phyloP scores from a whole-genome alignment of 2,113 vertebrate species.

The Speoplatyrhinus poulsoni region DNA sequence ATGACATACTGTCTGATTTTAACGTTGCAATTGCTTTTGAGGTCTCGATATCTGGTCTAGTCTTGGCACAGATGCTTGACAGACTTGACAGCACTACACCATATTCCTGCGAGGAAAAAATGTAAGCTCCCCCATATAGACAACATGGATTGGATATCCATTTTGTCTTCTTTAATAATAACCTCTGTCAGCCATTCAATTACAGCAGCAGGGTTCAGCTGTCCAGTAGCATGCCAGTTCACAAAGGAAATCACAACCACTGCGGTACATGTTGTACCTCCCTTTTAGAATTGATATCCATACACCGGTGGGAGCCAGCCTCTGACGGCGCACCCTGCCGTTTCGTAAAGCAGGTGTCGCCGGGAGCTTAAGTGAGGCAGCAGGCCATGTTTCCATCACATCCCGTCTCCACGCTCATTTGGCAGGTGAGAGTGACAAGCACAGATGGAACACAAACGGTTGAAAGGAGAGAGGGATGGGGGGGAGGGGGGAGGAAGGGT shows the following conservation, averaged over 20 bases:
- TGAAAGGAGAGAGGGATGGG: no score
- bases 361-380: conserved; percentile 31
- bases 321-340: conserved; percentile 12
- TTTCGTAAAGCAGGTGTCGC: conserved; percentile 30
- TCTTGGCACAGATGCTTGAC: background rate
- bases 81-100: background rate
- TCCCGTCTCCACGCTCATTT: background rate
- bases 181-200: no score
- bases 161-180: no score
- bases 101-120: background rate
- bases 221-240: no score
- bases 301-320: conserved; percentile 1
- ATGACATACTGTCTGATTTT: conserved; percentile 5
- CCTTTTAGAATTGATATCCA: background rate
- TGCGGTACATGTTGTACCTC: background rate
- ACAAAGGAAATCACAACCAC: background rate
- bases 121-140: background rate
- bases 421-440: conserved; percentile 17
- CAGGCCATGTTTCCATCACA: conserved; percentile 20
- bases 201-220: no score
- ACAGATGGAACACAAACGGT: background rate
- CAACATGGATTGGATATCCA: background rate
- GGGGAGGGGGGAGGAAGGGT: background rate
- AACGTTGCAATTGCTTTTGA: conserved; percentile 20
- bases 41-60: background rate